A percentile compares a stretch with the other conserved stretches of the same genome.
phyloP scores from a whole-genome alignment of 1,140 invertebrate genomes.

The Drosophila leontia region DNA sequence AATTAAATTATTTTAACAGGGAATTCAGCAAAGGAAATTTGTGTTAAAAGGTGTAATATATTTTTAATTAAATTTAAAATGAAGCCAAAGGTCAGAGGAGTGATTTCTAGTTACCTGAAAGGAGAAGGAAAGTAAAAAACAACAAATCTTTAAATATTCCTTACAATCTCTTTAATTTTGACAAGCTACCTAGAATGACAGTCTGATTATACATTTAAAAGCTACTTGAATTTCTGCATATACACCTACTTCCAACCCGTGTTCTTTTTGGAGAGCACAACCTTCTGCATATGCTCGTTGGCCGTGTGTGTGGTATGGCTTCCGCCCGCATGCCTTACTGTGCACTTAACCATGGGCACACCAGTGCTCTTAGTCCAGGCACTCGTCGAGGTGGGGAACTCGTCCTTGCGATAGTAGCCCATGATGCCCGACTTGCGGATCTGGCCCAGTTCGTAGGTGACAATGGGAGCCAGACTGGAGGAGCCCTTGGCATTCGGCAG shows the following conservation, averaged over 20 bases:
- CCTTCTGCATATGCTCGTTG: constrained; percentile 86
- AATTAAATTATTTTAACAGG: constrained; percentile 4
- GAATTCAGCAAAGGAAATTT: no score
- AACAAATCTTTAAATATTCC: neutral
- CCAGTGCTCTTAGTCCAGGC: constrained; percentile 57
- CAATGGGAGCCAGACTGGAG: constrained; percentile 87
- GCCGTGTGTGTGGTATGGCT: constrained; percentile 89
- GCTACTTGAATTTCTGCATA: neutral
- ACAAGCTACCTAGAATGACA: neutral
- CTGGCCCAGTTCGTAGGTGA: constrained; percentile 89
- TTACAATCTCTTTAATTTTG: constrained; percentile 15
- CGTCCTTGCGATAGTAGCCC: constrained; percentile 79
- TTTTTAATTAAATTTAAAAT: neutral
- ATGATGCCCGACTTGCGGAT: constrained; percentile 79
- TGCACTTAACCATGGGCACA: constrained; percentile 86
- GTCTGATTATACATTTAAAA: neutral
- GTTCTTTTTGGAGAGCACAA: constrained; percentile 64
- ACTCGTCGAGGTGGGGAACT: constrained; percentile 64
- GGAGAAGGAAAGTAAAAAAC: no score
- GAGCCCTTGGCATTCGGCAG: constrained; percentile 86
- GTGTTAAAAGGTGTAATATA: neutral
- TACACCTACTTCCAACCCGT: constrained; percentile 49
- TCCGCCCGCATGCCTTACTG: constrained; percentile 90
- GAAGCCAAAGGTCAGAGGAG: no score
- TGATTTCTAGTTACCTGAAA: neutral